Base-by-base conservation (phyloP, 2,888 invertebrate species). In the Polydrusus pterygomalis region DNA sequence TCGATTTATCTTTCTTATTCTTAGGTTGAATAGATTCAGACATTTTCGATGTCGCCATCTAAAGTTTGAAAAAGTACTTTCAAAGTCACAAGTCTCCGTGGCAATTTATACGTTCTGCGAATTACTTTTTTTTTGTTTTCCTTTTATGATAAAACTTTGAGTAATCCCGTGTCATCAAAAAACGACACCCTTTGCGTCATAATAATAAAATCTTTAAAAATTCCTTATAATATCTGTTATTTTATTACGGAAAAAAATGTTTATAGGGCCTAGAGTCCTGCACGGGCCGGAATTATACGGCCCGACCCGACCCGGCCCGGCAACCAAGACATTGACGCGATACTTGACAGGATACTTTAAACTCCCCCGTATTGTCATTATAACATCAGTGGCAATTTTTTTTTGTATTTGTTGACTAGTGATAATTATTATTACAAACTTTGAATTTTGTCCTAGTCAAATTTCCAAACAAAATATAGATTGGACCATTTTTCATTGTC, bases 51-150 rank as follows among this genome's bases (percentile, higher is more conserved):
- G 38, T 60, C 58, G 58, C 38, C 58, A 34, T 60, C 15, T n/a
- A 38, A 60, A 60, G 10, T 60, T 60, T 38, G 9, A 15, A 18
- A 60, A 60, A 60, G 58, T 38, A 40, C 17, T 60, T 17, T 60
- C 11, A 38, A 38, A 18, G 34, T 56, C 56, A 34, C n/a, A 30
- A 18, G 56, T 58, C 18, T 34, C 58, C 11, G 5, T 13, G n/a
- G 54, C 54, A 54, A 54, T 54, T 54, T 54, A 13, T 11, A 54
- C 25, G 54, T 54, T 60, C 38, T 38, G 11, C 0, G 18, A 40
- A 60, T 60, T 17, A 38, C 38, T 38, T 60, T 18, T 25, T 60
- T 60, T 60, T 7, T 60, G 18, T 38, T 38, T 38, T 56, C 25
- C 5, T 9, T 17, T 38, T 40, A n/a, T n/a, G 25, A 54, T 54